Evolutionary conservation across 2,888 invertebrate genomes (phyloP).

Genomic region (Tanypteryx hageni): DNA sequence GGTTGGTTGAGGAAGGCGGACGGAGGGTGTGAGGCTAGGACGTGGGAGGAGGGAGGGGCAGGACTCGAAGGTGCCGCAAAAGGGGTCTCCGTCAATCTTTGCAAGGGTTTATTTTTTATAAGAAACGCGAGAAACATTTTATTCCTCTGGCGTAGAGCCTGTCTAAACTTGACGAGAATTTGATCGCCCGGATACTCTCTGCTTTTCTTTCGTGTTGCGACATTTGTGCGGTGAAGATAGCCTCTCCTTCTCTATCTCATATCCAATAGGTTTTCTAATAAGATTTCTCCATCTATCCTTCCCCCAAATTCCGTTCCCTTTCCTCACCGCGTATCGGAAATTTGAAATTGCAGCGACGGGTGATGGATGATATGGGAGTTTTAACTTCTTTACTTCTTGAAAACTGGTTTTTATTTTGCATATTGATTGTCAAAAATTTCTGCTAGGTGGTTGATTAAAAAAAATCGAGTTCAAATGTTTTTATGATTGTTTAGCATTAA

Average conservation of each 20-base stretch:
- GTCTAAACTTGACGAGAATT: constrained; percentile 1
- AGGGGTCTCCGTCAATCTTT: not conserved
- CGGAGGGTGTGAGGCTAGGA: not conserved
- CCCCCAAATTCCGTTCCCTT: too few relatives aligned
- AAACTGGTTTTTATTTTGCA: too few relatives aligned
- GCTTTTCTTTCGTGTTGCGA: not conserved
- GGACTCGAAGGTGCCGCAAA: not conserved
- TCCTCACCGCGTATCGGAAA: too few relatives aligned
- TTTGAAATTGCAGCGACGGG: too few relatives aligned
- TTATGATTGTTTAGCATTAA: too few relatives aligned
- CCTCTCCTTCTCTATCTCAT: not conserved
- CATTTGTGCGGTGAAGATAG: not conserved
- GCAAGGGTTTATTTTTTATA: not conserved
- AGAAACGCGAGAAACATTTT: not conserved
- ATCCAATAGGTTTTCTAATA: too few relatives aligned
- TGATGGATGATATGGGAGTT: too few relatives aligned
- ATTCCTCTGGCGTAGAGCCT: not conserved
- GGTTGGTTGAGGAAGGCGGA: not conserved
- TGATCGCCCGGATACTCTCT: not conserved
- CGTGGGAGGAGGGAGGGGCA: not conserved
- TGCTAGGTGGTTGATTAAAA: too few relatives aligned
- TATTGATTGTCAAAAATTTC: too few relatives aligned
- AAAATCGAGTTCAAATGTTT: too few relatives aligned
- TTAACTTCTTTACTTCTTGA: too few relatives aligned
- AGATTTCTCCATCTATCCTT: too few relatives aligned